Base-by-base conservation (phyloP, 2,113 vertebrate species). In the Orycteropus afer region DNA sequence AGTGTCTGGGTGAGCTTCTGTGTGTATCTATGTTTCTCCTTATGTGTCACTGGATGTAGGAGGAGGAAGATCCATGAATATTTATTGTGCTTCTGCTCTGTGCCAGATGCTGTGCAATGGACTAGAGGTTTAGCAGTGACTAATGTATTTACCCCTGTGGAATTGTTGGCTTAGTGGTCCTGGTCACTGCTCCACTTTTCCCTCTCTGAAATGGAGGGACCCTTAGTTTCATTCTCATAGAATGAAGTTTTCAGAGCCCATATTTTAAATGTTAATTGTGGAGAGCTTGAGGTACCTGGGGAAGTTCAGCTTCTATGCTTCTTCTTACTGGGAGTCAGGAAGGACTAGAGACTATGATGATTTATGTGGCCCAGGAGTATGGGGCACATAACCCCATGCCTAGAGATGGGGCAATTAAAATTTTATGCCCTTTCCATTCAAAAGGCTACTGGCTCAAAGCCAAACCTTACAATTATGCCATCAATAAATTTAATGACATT, bases 401-500 rank as follows among this genome's bases (percentile, higher is more conserved):
- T 51, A 10, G n/a, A 13, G 20, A 55, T 82, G 45, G 76, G 83
- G 42, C 73, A 90, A 61, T 93, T 89, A 93, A 67, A 78, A 40
- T 92, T 94, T 95, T 96, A 96, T 90, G 61, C 20, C 77, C 8
- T 25, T 18, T 18, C 63, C 22, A 61, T 63, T 92, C 63, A 74
- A 67, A 92, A 92, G 63, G 22, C 82, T 47, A 63, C 27, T 95
- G 95, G 92, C 82, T 79, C 80, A 69, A 86, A 96, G 95, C 74
- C 93, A 83, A 18, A 67, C n/a, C 80, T 95, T 83, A 85, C 94
- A 86, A 49, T 95, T 94, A 93, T 25, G 8, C 77, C 76, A 90
- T 80, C 91, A 76, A 51, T 95, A 89, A 83, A 71, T 65, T 78
- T 47, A 91, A 69, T 61, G 92, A 90, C 40, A 29, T 4, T 93